Evolutionary conservation across 2,113 vertebrate genomes (phyloP), one percentile per base, ranked within the genome.

Genomic region (Nothoprocta pentlandii): DNA sequence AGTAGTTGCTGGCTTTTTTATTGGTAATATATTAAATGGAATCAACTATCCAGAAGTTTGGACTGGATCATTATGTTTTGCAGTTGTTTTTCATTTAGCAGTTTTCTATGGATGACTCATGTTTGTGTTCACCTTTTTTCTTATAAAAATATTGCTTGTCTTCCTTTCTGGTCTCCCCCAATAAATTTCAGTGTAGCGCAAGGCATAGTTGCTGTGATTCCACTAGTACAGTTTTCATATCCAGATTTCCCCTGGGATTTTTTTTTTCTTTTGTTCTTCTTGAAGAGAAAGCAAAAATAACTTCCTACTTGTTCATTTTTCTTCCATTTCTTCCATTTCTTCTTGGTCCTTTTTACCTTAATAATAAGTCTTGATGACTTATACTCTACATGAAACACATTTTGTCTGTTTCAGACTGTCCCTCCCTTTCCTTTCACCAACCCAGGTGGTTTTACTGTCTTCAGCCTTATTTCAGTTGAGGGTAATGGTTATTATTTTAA

Each of bases 1-100:
- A 73, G 0, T 39, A 19, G 22, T 44, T 30, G 7, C 15, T 53
- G 6, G 0, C 3, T 66, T 80, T 61, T 58, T 90, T 66, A n/a
- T 46, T 77, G 14, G 4, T 28, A 49, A 59, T 70, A 62, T 6
- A 53, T 22, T 13, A 80, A 82, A 56, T 85, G n/a, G 28, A n/a
- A 7, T 46, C 19, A 46, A 34, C 0, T 1, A 63, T 94, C 74
- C 20, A 58, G 19, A 94, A 44, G 16, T 67, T 92, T 92, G 82
- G 49, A 78, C 28, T 42, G 64, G 76, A 68, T 5, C 34, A 41
- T 10, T 88, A 3, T 49, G 47, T 88, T 44, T 68, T 80, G 8
- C 4, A 89, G 25, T 64, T 81, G 34, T 41, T 87, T 80, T 90
- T 83, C 39, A 32, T 58, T 80, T 67, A 61, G 28, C 39, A 56